Evolutionary conservation across 2,113 vertebrate species (phyloP).

Genomic region (Amphilophus citrinellus): DNA sequence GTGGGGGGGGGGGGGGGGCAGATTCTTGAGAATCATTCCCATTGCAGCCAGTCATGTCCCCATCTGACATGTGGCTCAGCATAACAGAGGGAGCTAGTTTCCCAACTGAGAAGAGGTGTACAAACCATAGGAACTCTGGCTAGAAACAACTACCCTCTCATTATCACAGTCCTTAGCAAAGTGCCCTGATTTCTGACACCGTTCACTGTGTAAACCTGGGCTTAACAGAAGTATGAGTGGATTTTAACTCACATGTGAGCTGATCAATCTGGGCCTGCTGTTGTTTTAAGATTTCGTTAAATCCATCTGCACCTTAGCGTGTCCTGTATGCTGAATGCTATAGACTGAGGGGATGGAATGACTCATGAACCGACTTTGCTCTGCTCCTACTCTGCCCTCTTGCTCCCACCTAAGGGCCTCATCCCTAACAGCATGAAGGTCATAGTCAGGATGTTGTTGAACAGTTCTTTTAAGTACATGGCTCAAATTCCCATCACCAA

Average conservation of each 20-base stretch:
- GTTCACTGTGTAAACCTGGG: accelerated
- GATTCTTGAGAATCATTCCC: no score
- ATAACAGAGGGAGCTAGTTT: not conserved
- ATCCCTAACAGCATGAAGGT: not conserved
- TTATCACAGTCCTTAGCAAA: not conserved
- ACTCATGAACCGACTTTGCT: not conserved
- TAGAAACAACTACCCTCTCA: accelerated
- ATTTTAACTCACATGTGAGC: accelerated
- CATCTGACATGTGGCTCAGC: no score
- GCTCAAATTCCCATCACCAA: not conserved
- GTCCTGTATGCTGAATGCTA: not conserved
- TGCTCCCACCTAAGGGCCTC: accelerated
- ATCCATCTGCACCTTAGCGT: not conserved
- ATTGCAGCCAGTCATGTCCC: no score
- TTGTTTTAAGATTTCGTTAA: not conserved
- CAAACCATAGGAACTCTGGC: not conserved
- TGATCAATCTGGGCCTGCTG: not conserved
- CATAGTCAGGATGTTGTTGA: not conserved
- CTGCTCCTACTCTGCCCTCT: not conserved
- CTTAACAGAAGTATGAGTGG: not conserved
- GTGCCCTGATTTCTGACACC: not conserved
- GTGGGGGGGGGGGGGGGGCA: no score
- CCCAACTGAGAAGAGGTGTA: accelerated
- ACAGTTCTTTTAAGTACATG: accelerated
- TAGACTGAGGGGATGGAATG: accelerated